phyloP scores from a whole-genome alignment of 2,888 invertebrate genomes.

The Drosophila mayaguana region DNA sequence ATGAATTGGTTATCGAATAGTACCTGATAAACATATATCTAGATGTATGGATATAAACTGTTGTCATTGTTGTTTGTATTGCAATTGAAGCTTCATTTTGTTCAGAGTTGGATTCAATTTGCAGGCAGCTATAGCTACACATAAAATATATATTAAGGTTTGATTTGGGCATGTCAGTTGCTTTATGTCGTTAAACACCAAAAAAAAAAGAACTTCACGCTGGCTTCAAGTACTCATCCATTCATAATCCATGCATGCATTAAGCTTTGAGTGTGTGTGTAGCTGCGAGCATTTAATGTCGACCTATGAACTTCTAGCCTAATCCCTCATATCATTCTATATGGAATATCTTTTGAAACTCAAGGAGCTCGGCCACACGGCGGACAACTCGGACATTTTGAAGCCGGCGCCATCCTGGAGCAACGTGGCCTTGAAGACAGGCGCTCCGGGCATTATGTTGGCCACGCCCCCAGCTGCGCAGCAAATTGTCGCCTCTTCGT shows the following conservation, averaged over 20 bases:
- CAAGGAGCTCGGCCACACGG: conserved; percentile 84
- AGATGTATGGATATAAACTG: conserved; percentile 8
- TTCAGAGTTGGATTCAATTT: conserved; percentile 13
- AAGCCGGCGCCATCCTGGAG: conserved; percentile 88
- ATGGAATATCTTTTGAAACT: neutral
- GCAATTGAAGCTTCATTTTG: conserved; percentile 10
- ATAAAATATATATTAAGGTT: conserved; percentile 1
- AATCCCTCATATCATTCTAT: neutral
- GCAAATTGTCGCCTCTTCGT: conserved; percentile 72
- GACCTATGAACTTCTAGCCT: neutral
- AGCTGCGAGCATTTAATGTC: neutral
- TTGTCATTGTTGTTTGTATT: conserved; percentile 23
- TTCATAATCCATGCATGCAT: conserved; percentile 32
- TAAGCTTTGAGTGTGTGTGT: conserved; percentile 63
- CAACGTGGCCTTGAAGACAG: conserved; percentile 82
- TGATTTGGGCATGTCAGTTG: conserved; percentile 27
- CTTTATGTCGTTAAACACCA: conserved; percentile 16
- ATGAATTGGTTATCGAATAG: conserved; percentile 20
- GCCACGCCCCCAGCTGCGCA: conserved; percentile 80
- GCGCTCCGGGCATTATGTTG: conserved; percentile 85
- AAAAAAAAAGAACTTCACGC: conserved; percentile 24
- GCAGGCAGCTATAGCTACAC: neutral
- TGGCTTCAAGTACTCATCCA: conserved; percentile 27
- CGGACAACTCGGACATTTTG: conserved; percentile 84
- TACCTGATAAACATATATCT: conserved; percentile 20